Evolutionary conservation across 2,888 invertebrate genomes (phyloP).

Genomic region (Habrosyne pyritoides): DNA sequence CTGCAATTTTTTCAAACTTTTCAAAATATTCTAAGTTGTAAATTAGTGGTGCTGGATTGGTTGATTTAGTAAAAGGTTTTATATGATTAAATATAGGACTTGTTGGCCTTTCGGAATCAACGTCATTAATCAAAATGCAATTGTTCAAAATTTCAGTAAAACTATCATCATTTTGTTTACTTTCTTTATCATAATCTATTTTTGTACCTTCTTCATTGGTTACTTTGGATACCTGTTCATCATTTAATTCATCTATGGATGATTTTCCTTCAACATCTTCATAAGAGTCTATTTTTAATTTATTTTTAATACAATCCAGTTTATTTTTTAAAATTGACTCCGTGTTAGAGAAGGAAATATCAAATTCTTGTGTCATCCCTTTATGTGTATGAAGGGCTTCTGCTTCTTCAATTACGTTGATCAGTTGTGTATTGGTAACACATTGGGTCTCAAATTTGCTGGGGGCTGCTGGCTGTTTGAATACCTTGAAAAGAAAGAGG

Average conservation of each 20-base stretch:
- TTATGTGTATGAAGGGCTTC: conserved; percentile 48
- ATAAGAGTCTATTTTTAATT: background rate
- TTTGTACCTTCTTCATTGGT: background rate
- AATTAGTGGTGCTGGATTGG: conserved; percentile 44
- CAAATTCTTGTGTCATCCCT: conserved; percentile 63
- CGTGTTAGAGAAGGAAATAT: conserved; percentile 34
- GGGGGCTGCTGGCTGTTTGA: conserved; percentile 19
- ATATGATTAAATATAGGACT: conserved; percentile 57
- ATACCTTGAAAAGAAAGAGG: conserved; percentile 38
- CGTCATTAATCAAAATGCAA: conserved; percentile 10
- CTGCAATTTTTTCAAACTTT: conserved; percentile 60
- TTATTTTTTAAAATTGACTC: background rate
- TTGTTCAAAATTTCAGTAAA: background rate
- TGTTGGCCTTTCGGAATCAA: conserved; percentile 27
- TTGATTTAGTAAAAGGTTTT: conserved; percentile 28
- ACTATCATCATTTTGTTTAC: conserved; percentile 1
- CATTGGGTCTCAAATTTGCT: conserved; percentile 68
- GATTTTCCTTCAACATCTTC: background rate
- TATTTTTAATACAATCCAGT: background rate
- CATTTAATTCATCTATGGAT: background rate
- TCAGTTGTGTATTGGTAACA: conserved; percentile 65
- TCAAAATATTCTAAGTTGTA: conserved; percentile 64
- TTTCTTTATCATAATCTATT: conserved; percentile 8
- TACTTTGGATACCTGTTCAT: background rate
- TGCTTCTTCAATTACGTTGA: conserved; percentile 60